Percentiles rank a stretch among this genome's conserved stretches.
Evolutionary conservation across 2,888 invertebrate species (phyloP).

Genomic region (Poecilus cupreus): DNA sequence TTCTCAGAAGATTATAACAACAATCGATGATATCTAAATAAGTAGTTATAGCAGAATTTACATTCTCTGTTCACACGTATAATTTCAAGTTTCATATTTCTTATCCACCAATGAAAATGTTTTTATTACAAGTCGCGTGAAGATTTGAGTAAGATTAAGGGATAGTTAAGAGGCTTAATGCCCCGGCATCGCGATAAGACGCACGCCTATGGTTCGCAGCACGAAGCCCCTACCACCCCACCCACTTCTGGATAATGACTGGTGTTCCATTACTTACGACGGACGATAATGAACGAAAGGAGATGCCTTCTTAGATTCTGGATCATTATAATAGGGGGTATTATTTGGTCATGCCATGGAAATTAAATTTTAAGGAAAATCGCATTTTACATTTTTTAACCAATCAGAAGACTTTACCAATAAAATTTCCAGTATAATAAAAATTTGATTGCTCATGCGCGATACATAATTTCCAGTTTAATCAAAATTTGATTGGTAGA

Average conservation of each 20-base stretch:
- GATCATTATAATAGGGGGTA: constrained; percentile 38
- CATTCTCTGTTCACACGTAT: constrained; percentile 35
- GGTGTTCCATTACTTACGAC: constrained; percentile 5
- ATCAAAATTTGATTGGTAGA: no score
- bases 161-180: constrained; percentile 42
- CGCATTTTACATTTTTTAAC: no score
- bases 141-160: constrained; percentile 16
- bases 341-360: constrained; percentile 20
- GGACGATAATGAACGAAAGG: constrained; percentile 38
- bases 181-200: constrained; percentile 41
- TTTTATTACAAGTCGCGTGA: constrained; percentile 44
- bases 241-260: constrained; percentile 29
- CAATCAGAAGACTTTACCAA: no score
- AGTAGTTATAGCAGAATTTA: not conserved
- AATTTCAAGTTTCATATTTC: constrained; percentile 45
- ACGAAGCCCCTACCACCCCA: constrained; percentile 9
- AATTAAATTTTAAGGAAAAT: no score
- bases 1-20: no score
- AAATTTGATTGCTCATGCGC: no score
- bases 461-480: no score
- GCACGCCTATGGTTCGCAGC: constrained; percentile 36
- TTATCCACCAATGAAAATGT: constrained; percentile 42
- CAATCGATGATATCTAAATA: constrained; percentile 28
- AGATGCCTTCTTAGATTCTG: not conserved
- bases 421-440: no score